These are phyloP conservation scores for Bolborhynchus lineola DNA, from an alignment of 2,113 vertebrate species.

Conservation along the genomic window DNA sequence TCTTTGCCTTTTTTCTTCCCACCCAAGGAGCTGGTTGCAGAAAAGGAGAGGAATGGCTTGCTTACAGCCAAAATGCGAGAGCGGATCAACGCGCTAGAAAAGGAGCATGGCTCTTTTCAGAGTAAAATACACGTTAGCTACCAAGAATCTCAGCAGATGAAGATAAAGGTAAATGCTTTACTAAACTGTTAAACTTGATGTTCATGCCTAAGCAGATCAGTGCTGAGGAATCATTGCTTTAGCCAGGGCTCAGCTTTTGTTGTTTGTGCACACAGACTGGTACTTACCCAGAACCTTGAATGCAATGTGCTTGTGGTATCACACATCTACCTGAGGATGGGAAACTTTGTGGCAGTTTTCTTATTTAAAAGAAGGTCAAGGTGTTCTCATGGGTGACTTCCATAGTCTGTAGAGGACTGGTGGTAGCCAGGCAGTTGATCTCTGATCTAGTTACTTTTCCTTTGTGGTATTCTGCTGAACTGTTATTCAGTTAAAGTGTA, in stretches of 20 bases:
- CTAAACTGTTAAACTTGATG: background rate
- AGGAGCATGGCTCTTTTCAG: constrained; percentile 88
- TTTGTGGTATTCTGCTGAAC: background rate
- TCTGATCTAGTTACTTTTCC: background rate
- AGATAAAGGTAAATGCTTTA: constrained; percentile 84
- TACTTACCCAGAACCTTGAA: background rate
- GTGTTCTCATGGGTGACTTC: background rate
- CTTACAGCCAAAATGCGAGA: constrained; percentile 88
- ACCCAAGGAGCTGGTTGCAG: constrained; percentile 87
- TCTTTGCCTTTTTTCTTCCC: background rate
- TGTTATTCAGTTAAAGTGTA: background rate
- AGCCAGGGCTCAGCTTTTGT: background rate
- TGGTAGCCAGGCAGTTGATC: background rate
- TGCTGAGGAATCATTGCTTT: background rate
- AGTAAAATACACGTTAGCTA: constrained; percentile 89
- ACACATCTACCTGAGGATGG: background rate
- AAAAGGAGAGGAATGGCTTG: constrained; percentile 87
- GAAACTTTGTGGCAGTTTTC: background rate
- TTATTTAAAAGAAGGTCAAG: background rate
- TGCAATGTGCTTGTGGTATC: background rate
- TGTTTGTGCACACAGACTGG: background rate
- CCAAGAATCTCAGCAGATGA: constrained; percentile 89
- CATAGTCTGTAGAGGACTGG: background rate
- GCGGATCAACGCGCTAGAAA: constrained; percentile 86
- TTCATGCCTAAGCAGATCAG: background rate